Conservation (phyloP, 1,140 invertebrate species). For the Heliothis subflexa region DNA sequence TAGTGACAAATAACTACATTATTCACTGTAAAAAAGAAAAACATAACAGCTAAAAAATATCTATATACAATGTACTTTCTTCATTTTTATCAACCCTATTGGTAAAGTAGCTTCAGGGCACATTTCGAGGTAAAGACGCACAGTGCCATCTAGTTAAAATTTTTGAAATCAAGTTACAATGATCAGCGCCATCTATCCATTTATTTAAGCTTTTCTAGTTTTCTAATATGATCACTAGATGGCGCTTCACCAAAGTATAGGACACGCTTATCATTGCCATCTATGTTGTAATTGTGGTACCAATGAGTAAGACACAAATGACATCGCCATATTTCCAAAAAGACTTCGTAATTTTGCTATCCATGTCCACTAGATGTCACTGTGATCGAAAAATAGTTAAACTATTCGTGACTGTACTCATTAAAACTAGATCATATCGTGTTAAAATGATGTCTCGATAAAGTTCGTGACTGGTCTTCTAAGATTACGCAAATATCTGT, state of each 20-base stretch:
- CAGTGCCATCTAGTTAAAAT: slow-evolving; percentile 12
- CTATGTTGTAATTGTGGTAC: background rate
- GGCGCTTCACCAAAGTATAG: background rate
- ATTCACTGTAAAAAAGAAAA: slow-evolving; percentile 6
- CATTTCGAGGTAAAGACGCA: background rate
- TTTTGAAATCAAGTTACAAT: background rate
- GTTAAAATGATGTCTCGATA: background rate
- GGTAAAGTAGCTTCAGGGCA: background rate
- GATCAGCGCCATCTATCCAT: slow-evolving; percentile 11
- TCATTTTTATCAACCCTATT: background rate
- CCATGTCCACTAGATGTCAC: background rate
- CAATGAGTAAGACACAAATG: no score
- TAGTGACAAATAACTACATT: slow-evolving; percentile 31
- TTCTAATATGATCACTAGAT: background rate
- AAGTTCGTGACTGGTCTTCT: slow-evolving; percentile 1
- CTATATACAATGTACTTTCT: background rate
- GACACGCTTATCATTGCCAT: background rate
- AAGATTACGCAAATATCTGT: slow-evolving; percentile 25
- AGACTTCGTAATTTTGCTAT: no score
- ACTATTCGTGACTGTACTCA: background rate
- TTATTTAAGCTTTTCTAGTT: background rate
- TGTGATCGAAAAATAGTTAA: background rate
- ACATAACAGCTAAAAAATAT: background rate
- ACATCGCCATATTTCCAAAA: background rate
- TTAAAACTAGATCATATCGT: background rate